Evolutionary conservation across 2,888 invertebrate species (phyloP), one percentile per base, ranked within the genome.

Genomic region (Polyommatus icarus): DNA sequence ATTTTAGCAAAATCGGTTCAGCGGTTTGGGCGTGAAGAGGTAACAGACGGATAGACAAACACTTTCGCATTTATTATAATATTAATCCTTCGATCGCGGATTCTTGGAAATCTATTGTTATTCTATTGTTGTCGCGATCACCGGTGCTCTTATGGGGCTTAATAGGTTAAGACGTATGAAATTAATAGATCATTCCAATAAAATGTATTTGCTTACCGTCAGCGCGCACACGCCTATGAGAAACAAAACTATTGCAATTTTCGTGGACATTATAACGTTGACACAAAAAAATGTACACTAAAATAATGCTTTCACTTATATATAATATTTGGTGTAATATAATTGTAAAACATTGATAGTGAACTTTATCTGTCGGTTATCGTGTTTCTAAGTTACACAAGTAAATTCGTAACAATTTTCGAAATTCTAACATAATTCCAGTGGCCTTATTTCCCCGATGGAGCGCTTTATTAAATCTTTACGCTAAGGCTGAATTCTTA

Each of bases 161-260:
- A 24, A 24, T 24, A 24, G 24, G 24, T 24, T 24, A 24, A 24
- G 24, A 24, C 24, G 32, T 32, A 32, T 32, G 32, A 3, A 24
- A 24, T 32, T 32, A 46, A 46, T 10, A 10, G 46, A 15, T 54
- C 5, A 54, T 54, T 54, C 18, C 15, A 54, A 54, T 76, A 71
- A 76, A 61, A 59, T 50, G 18, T 59, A 77, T 76, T 32, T 80
- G 84, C 88, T 88, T 81, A 88, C 88, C 86, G 85, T 85, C 6
- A 85, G 78, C 40, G 83, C 78, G 76, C 82, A 84, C 71, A 86
- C 83, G 76, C 86, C 87, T 50, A 86, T 81, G 50, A 83, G 78
- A 76, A 82, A 82, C 77, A 86, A 79, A 12, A 78, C 77, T 67
- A 80, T 76, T 20, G 79, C 78, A 79, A 67, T 85, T 79, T 85